A percentile compares a stretch with the other conserved stretches of the same genome.
Conservation (phyloP, 2,797 vertebrate genomes). For the Sebastolobus altivelis region DNA sequence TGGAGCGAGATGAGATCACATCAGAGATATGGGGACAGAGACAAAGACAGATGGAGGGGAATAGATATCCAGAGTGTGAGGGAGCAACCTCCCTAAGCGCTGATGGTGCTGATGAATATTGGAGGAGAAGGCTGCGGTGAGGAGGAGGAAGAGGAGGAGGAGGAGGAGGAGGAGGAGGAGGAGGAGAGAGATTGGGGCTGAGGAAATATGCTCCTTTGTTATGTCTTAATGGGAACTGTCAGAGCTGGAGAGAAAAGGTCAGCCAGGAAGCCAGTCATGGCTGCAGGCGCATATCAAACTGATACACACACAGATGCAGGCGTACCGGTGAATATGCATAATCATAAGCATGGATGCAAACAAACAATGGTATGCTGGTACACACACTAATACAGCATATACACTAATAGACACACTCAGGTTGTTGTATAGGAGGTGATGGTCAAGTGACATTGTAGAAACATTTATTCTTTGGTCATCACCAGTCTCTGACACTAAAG, state of each 20-base stretch:
- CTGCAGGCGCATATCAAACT: conserved; percentile 32
- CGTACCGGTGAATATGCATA: not conserved
- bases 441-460: too few species aligned
- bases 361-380: not conserved
- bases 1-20: conserved; percentile 15
- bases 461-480: not conserved
- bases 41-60: conserved; percentile 3
- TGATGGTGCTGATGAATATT: conserved; percentile 68
- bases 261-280: conserved; percentile 37
- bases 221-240: conserved; percentile 71
- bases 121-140: conserved; percentile 57
- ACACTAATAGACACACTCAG: not conserved
- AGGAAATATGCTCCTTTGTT: conserved; percentile 71
- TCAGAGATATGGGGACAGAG: conserved; percentile 19
- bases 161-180: conserved; percentile 19
- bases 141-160: conserved; percentile 26
- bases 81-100: conserved; percentile 42
- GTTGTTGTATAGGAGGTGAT: not conserved
- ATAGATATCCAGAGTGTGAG: conserved; percentile 25
- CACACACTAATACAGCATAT: not conserved
- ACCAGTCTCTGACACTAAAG: too few species aligned
- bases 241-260: conserved; percentile 69
- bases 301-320: conserved; percentile 12
- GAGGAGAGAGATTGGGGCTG: conserved; percentile 38
- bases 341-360: not conserved